Evolutionary conservation across 2,113 vertebrate genomes (phyloP).

Genomic region (Otus sunia): DNA sequence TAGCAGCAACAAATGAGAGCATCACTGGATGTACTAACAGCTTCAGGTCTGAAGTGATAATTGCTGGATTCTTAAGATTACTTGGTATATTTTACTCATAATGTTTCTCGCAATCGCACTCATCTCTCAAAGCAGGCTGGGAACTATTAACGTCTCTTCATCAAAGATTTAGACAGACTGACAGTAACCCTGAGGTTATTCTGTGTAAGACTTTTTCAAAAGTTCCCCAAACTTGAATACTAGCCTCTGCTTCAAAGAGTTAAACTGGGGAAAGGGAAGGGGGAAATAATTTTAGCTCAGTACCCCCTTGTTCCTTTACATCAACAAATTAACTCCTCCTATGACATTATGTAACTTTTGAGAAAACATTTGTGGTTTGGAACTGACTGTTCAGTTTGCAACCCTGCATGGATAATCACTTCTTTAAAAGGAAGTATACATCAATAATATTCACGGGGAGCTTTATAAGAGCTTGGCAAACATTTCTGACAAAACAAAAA

Average conservation of each 20-base stretch:
- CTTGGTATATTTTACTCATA: not conserved
- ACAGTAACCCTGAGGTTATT: not conserved
- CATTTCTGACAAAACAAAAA: slow-evolving; percentile 66
- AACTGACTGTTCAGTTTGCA: not conserved
- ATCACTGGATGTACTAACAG: not conserved
- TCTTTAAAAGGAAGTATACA: slow-evolving; percentile 52
- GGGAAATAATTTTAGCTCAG: not conserved
- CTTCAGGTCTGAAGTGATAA: not conserved
- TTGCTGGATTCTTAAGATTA: not conserved
- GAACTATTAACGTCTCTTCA: not conserved
- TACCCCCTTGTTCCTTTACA: not conserved
- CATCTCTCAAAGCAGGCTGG: not conserved
- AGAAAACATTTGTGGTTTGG: not conserved
- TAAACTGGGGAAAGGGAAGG: not conserved
- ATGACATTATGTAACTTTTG: slow-evolving; percentile 25
- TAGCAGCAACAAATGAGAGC: not conserved
- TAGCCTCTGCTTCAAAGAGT: not conserved
- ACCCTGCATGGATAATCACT: slow-evolving; percentile 26
- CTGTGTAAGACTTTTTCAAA: not conserved
- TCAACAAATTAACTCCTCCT: not conserved
- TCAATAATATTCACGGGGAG: slow-evolving; percentile 60
- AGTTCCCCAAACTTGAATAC: not conserved
- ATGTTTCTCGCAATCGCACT: not conserved
- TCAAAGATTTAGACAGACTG: not conserved
- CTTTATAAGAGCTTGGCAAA: slow-evolving; percentile 57